These are phyloP conservation scores for Mirza zaza DNA, from an alignment of 2,113 vertebrate species.

Conservation along the genomic window DNA sequence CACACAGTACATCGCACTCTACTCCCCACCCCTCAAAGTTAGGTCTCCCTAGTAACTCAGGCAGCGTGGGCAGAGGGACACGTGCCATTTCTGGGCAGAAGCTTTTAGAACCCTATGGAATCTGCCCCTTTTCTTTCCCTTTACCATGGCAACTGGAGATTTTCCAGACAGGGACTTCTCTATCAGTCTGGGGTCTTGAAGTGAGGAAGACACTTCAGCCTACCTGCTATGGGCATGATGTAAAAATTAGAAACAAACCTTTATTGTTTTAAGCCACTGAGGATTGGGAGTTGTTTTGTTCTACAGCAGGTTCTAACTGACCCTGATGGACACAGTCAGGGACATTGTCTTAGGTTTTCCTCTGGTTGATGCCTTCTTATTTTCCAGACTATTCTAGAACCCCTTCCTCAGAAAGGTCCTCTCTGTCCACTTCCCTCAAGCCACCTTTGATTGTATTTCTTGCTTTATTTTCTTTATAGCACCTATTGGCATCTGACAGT, in stretches of 20 bases:
- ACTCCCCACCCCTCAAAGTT: background rate
- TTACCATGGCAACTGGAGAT: conserved; percentile 13
- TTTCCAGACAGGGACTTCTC: background rate
- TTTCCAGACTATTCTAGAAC: background rate
- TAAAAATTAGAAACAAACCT: background rate
- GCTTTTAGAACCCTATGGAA: background rate
- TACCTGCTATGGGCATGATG: background rate
- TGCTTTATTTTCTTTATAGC: background rate
- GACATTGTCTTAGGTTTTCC: background rate
- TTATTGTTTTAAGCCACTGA: background rate
- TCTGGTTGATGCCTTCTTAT: accelerated
- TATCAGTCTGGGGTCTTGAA: background rate
- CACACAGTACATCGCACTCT: too few species aligned
- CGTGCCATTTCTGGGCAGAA: background rate
- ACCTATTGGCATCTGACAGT: accelerated
- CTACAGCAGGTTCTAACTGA: background rate
- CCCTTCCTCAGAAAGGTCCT: background rate
- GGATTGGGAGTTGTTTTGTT: background rate
- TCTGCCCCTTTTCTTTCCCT: background rate
- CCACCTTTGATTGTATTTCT: accelerated
- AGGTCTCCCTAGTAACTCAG: conserved; percentile 14
- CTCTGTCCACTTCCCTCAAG: background rate
- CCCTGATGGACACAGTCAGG: background rate
- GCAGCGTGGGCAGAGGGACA: background rate
- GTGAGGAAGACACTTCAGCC: background rate